Evolutionary conservation across 1,140 invertebrate species (phyloP), one percentile per base, ranked within the genome.

Genomic region (Calosoma granatense): DNA sequence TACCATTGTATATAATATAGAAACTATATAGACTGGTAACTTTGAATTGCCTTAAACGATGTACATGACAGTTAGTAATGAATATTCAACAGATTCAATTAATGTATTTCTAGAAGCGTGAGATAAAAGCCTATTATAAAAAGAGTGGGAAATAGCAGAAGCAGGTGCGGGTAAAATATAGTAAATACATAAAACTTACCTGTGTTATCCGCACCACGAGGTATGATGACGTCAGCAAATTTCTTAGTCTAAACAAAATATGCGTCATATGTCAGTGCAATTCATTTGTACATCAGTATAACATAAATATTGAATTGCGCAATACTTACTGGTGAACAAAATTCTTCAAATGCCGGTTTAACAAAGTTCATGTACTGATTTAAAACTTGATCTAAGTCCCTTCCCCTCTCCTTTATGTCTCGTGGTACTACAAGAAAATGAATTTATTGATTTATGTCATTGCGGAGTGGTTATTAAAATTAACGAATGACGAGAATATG

Each of bases 211-310:
- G 94, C 94, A 60, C 94, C 94, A 62, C 95, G 79, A 11, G 97
- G 97, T 74, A 99, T 98, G 62, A 99, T 98, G 22, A 99, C 92
- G 78, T 99, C 97, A 54, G 96, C 97, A 80, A 97, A 98, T 73
- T 99, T 99, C 76, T 99, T 99, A 0, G 97, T 99, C 90, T 94
- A 74, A 71, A 59, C 60, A 65, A 64, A 63, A 54, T 62, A 62
- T 47, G n/a, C n/a, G n/a, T n/a, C n/a, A n/a, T n/a, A n/a, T n/a
- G n/a, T n/a, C n/a, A n/a, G n/a, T n/a, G n/a, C n/a, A n/a, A 17
- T 17, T 55, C 22, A 22, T 55, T 20, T 26, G 2, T 14, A 53
- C 11, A 36, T 51, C 17, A 51, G 21, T 55, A 51, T 21, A 55
- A 47, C 26, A 21, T 47, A 51, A 15, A 56, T 11, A 47, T 9